Evolutionary conservation across 2,797 vertebrate species (phyloP).

Genomic region (Artibeus jamaicensis): DNA sequence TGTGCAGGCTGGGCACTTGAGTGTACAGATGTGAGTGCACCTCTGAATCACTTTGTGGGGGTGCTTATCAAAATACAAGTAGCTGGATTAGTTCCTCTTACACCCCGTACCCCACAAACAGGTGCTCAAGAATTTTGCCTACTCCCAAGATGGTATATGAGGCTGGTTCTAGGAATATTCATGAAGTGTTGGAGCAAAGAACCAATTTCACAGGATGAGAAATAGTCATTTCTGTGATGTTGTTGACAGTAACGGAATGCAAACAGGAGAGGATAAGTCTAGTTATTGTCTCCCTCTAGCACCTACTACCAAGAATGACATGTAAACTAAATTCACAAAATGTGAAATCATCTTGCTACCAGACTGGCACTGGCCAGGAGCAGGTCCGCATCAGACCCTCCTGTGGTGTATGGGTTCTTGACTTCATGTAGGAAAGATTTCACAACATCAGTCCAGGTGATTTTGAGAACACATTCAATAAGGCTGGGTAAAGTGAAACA

Average conservation of each 20-base stretch:
- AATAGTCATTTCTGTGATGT: not conserved
- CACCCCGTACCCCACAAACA: fast-evolving
- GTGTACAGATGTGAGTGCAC: not conserved
- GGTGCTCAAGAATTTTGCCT: not conserved
- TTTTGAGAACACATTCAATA: too few relatives aligned
- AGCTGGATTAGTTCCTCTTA: not conserved
- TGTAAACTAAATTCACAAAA: not conserved
- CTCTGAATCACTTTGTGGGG: not conserved
- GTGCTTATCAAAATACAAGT: not conserved
- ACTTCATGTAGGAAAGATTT: too few relatives aligned
- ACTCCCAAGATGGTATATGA: not conserved
- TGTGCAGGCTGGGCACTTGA: not conserved
- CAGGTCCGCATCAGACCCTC: too few relatives aligned
- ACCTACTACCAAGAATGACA: not conserved
- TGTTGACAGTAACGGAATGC: not conserved
- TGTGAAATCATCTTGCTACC: not conserved
- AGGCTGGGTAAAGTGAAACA: too few relatives aligned
- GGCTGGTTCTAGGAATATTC: not conserved
- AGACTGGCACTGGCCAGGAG: too few relatives aligned
- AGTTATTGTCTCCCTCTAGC: not conserved
- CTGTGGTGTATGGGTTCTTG: too few relatives aligned
- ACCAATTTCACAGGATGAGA: not conserved
- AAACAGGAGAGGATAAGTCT: not conserved
- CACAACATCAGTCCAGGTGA: too few relatives aligned
- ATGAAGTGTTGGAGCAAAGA: not conserved